Percentiles rank a stretch among this genome's conserved stretches.
These are phyloP conservation scores for Maccullochella peelii DNA, from an alignment of 2,113 vertebrate genomes.

Conservation along the genomic window DNA sequence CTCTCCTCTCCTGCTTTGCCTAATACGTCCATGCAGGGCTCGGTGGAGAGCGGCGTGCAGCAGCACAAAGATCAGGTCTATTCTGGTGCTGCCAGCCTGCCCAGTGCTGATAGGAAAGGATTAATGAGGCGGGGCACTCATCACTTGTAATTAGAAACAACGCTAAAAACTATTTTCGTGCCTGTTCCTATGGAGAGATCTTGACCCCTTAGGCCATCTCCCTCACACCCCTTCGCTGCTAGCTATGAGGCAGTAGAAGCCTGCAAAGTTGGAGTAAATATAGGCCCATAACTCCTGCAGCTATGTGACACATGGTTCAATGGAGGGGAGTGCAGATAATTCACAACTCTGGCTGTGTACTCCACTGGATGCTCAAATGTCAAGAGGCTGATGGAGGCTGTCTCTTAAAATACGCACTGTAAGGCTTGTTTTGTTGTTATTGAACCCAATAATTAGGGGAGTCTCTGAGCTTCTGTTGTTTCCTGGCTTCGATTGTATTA, in stretches of 20 bases:
- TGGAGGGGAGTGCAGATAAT: slow-evolving; percentile 71
- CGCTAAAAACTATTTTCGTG: slow-evolving; percentile 88
- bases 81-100: slow-evolving; percentile 89
- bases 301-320: slow-evolving; percentile 74
- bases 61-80: slow-evolving; percentile 90
- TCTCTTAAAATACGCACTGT: slow-evolving; percentile 40
- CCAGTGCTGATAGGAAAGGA: slow-evolving; percentile 89
- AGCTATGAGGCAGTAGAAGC: slow-evolving; percentile 53
- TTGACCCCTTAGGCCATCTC: slow-evolving; percentile 76
- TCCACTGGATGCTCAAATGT: slow-evolving; percentile 61
- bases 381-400: slow-evolving; percentile 41
- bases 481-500: not conserved
- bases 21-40: slow-evolving; percentile 88
- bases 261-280: slow-evolving; percentile 82
- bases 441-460: slow-evolving; percentile 27
- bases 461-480: slow-evolving; percentile 7
- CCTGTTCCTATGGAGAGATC: slow-evolving; percentile 87
- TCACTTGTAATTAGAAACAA: slow-evolving; percentile 92
- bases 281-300: slow-evolving; percentile 77
- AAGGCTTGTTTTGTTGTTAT: slow-evolving; percentile 49
- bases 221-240: slow-evolving; percentile 34
- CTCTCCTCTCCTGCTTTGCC: slow-evolving; percentile 76
- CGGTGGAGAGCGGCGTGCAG: slow-evolving; percentile 74
- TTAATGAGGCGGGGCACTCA: slow-evolving; percentile 91
- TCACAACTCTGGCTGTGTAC: slow-evolving; percentile 60